Conservation (phyloP, 2,113 vertebrate species). For the Pluvianellus socialis region DNA sequence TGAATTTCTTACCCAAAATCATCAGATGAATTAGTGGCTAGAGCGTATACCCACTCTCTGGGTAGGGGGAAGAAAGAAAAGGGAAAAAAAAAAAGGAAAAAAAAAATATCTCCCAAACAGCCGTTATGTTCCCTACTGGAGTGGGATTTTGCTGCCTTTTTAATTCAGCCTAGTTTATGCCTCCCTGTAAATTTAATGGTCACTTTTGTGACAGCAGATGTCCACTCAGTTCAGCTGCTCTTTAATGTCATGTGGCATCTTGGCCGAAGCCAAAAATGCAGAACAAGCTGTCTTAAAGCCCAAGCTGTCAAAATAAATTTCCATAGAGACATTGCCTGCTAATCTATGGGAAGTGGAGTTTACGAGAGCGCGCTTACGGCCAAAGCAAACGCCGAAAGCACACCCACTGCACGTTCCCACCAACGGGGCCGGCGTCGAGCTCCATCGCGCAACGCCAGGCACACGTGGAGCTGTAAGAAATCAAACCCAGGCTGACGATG, state of each 20-base stretch:
- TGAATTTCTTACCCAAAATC: background rate
- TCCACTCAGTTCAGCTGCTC: conserved; percentile 17
- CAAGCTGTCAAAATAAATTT: conserved; percentile 32
- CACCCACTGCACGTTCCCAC: background rate
- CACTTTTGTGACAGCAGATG: conserved; percentile 31
- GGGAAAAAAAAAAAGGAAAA: too few species aligned
- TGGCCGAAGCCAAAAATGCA: background rate
- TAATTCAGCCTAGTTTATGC: conserved; percentile 2
- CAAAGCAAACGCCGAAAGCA: background rate
- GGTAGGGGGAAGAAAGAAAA: too few species aligned
- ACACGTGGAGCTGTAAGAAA: background rate
- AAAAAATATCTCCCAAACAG: background rate
- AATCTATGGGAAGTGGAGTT: background rate
- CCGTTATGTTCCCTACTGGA: background rate
- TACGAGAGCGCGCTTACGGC: background rate
- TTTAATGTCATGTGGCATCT: background rate
- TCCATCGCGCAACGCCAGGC: background rate
- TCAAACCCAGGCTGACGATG: background rate
- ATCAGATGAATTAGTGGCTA: background rate
- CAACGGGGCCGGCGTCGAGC: background rate
- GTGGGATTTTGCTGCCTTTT: background rate
- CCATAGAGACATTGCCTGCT: background rate
- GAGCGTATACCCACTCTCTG: background rate
- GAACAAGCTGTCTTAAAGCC: conserved; percentile 42
- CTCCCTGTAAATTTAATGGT: conserved; percentile 17